Percentiles rank a stretch among this genome's conserved stretches.
phyloP scores from a whole-genome alignment of 2,797 vertebrate species.

The Clarias platycephalus region DNA sequence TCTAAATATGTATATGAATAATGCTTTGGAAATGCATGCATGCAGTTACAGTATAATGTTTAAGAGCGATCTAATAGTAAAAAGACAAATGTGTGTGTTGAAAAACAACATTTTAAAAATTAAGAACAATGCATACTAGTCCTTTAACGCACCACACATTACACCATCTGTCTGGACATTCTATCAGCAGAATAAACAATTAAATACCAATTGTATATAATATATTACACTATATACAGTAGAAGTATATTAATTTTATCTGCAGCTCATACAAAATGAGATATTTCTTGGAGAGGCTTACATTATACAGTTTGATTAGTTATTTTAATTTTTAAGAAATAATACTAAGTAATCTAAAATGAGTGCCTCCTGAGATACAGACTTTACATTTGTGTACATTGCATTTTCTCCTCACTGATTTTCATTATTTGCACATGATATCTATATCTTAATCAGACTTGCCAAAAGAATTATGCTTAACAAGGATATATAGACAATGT shows the following conservation, averaged over 20 bases:
- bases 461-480: too few species aligned
- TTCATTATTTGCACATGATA: too few species aligned
- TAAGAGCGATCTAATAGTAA: not conserved
- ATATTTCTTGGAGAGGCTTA: not conserved
- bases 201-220: too few species aligned
- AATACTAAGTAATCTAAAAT: not conserved
- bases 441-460: too few species aligned
- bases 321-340: not conserved
- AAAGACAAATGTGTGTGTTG: not conserved
- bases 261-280: not conserved
- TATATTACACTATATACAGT: not conserved
- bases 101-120: not conserved
- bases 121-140: not conserved
- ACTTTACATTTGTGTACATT: too few species aligned
- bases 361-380: not conserved
- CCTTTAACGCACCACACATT: not conserved
- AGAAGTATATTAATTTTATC: not conserved
- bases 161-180: not conserved
- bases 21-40: not conserved
- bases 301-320: not conserved
- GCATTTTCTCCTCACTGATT: too few species aligned
- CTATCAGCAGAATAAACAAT: not conserved
- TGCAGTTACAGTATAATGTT: not conserved
- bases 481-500: too few species aligned
- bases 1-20: constrained; percentile 16